Base-by-base conservation (phyloP, 2,113 vertebrate species). In the Riparia riparia region DNA sequence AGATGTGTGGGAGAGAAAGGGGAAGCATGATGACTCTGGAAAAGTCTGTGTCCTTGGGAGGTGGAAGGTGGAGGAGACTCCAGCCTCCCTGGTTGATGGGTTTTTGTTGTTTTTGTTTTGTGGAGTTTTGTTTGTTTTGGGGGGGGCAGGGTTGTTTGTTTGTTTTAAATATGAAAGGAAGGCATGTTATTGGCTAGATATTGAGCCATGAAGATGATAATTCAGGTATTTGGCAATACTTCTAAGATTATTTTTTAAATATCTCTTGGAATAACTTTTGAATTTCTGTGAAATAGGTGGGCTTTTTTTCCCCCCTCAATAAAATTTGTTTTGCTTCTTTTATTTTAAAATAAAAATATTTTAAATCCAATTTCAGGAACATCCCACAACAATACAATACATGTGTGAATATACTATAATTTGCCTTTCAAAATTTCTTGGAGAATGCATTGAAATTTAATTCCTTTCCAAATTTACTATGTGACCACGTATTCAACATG, bases 251-350 rank as follows among this genome's bases (percentile, higher is more conserved):
- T 53, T 90, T 89, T 73, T 73, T 4, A 70, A 41, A 31, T 41
- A 34, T 57, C 5, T 78, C 20, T 22, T 57, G 39, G 32, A 86
- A 91, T 42, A 72, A 66, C 45, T 61, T 56, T 21, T 19, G 10
- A 16, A 42, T 83, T 94, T 83, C 50, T 84, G 3, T 45, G 34
- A 42, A 66, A 13, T 68, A 54, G 14, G 3, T 49, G 28, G 2
- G 7, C 0, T 0, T 15, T 13, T 12, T 17, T 45, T n/a, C n/a
- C 14, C 2, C 7, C 3, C 21, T 6, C 15, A 41, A 39, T 34
- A 41, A 39, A 17, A 14, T 24, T 49, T 20, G 6, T 18, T 92
- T 74, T 76, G 2, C 14, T 56, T 44, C 14, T 69, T 60, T 90
- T 64, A 24, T 76, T 90, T 85, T 72, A 20, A 58, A 49, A 49